Evolutionary conservation across 2,113 vertebrate species (phyloP), one percentile per base, ranked within the genome.

Genomic region (Plectropomus leopardus): DNA sequence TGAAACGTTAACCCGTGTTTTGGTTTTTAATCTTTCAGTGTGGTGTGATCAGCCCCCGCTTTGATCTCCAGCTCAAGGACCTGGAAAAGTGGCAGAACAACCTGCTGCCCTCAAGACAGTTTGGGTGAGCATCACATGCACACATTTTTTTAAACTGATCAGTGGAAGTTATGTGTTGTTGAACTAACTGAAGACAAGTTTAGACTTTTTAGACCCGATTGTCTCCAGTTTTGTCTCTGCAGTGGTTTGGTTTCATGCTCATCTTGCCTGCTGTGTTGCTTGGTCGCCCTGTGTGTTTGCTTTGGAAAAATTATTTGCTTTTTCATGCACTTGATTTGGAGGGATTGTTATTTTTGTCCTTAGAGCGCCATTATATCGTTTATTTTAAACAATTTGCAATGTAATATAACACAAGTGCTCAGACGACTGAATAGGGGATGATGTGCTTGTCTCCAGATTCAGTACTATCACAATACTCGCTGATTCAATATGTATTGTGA

Each of bases 61-160:
- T 99, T 93, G 98, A 99, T 89, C 97, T 99, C 80, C 98, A 99
- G 89, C 95, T 99, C 82, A 99, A 99, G 93, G 98, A 99, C 87
- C 92, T 99, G 93, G 98, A 99, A 92, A 99, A 99, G 91, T 99
- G 98, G 98, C 98, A 99, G 94, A 99, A 98, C 93, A 98, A 99
- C 86, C 95, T 99, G 65, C 94, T 99, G 88, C 98, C 98, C 1
- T 99, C 98, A 82, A 97, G 98, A 95, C 98, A 99, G 94, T 99
- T 99, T 80, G 98, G 98, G 98, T 99, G 36, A 97, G 97, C 93
- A 21, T 2, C 5, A 3, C 2, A n/a, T 13, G 34, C 16, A 54
- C 24, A n/a, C 4, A 3, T 11, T 5, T 10, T 40, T 23, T 23
- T 1, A 24, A 36, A 19, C 48, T 63, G 10, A 44, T 16, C 2